phyloP scores from a whole-genome alignment of 23 tunicate genomes.

The Corella eumyota region DNA sequence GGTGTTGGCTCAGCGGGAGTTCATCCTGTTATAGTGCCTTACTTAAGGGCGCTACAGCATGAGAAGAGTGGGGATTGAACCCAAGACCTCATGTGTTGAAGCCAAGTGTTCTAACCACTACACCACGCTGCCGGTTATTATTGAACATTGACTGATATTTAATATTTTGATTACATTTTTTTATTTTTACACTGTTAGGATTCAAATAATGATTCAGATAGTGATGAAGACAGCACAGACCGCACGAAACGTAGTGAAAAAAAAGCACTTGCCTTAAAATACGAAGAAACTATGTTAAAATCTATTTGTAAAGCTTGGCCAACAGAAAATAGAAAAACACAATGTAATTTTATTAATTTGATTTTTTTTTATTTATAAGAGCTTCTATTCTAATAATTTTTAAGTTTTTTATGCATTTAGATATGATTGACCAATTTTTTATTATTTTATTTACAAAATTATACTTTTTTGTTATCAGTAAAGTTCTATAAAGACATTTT shows the following conservation, averaged over 20 bases:
- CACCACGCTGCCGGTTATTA: too few relatives aligned
- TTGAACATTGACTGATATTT: too few relatives aligned
- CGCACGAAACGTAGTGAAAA: conserved; percentile 3
- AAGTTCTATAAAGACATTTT: conserved; percentile 8
- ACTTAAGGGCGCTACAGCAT: too few relatives aligned
- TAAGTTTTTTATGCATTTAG: background rate
- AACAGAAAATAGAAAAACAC: background rate
- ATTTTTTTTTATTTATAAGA: background rate
- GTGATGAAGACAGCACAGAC: background rate
- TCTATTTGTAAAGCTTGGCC: conserved; percentile 3
- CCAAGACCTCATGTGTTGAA: too few relatives aligned
- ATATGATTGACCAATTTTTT: background rate
- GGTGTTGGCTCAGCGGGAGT: too few relatives aligned
- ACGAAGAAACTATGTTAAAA: conserved; percentile 5
- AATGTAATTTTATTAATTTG: background rate
- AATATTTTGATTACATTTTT: background rate
- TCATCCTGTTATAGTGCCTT: too few relatives aligned
- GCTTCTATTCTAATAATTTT: background rate
- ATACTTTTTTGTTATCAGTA: conserved; percentile 9
- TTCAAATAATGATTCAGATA: conserved; percentile 1
- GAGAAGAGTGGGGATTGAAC: too few relatives aligned
- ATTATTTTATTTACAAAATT: too few relatives aligned
- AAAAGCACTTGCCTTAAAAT: conserved; percentile 4
- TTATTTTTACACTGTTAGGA: background rate
- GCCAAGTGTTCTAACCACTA: too few relatives aligned